Evolutionary conservation across 2,888 invertebrate genomes (phyloP).

Genomic region (Drosophila kanekoi): DNA sequence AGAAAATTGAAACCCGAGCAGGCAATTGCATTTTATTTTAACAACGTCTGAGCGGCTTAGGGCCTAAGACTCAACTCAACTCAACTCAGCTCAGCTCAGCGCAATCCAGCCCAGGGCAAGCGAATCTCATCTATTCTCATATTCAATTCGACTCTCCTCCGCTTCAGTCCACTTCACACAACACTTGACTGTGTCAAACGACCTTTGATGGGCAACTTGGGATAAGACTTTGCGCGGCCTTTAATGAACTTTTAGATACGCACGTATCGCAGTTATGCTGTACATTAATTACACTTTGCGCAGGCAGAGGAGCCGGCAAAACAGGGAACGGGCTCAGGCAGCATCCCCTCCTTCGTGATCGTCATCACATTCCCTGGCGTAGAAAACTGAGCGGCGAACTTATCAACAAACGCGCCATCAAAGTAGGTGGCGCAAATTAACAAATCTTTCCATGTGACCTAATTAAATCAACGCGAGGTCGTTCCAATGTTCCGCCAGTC

Average conservation of each 20-base stretch:
- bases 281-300: slow-evolving; percentile 70
- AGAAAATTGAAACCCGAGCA: slow-evolving; percentile 62
- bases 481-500: slow-evolving; percentile 38
- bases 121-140: slow-evolving; percentile 16
- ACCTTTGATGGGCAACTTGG: slow-evolving; percentile 73
- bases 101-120: slow-evolving; percentile 5
- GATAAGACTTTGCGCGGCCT: slow-evolving; percentile 60
- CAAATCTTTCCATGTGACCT: slow-evolving; percentile 79
- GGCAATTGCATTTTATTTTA: slow-evolving; percentile 76
- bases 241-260: slow-evolving; percentile 75
- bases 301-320: neutral
- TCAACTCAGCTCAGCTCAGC: neutral
- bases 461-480: slow-evolving; percentile 74
- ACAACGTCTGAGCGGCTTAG: slow-evolving; percentile 44
- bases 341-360: no score
- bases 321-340: neutral
- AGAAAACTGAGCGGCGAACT: slow-evolving; percentile 25
- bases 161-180: slow-evolving; percentile 7
- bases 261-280: slow-evolving; percentile 61
- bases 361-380: slow-evolving; percentile 52
- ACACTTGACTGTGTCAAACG: slow-evolving; percentile 67
- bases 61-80: slow-evolving; percentile 30
- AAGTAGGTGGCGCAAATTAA: slow-evolving; percentile 81
- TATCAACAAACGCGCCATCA: slow-evolving; percentile 72
- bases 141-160: slow-evolving; percentile 1